phyloP scores from a whole-genome alignment of 2,797 vertebrate genomes.

The Amblyopsis hoosieri region DNA sequence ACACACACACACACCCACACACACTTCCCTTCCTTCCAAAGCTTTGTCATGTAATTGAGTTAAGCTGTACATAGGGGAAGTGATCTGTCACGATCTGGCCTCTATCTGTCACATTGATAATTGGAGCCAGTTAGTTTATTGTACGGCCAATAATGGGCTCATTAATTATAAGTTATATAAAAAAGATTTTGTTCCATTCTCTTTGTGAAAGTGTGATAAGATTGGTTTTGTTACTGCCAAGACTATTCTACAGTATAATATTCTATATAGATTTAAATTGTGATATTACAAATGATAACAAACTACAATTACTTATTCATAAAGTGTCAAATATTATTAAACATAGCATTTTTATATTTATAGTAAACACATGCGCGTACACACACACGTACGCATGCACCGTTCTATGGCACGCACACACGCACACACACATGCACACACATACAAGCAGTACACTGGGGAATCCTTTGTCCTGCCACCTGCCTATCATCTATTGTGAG shows the following conservation, averaged over 20 bases:
- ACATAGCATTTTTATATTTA: not conserved
- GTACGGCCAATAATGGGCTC: not conserved
- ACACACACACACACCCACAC: constrained; percentile 7
- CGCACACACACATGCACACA: constrained; percentile 5
- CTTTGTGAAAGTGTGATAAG: too few species aligned
- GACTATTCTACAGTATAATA: too few species aligned
- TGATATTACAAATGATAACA: not conserved
- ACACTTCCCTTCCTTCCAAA: constrained; percentile 21
- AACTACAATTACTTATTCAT: not conserved
- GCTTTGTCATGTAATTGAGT: constrained; percentile 49
- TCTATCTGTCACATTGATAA: constrained; percentile 40
- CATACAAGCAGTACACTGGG: constrained; percentile 19
- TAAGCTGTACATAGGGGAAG: constrained; percentile 48
- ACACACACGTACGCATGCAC: constrained; percentile 4
- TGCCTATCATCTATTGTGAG: constrained; percentile 67
- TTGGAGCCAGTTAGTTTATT: constrained; percentile 18
- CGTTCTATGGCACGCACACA: not conserved
- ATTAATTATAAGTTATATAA: not conserved
- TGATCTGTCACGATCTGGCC: constrained; percentile 35
- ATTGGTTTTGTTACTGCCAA: too few species aligned
- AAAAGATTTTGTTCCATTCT: not conserved
- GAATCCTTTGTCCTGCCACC: constrained; percentile 55
- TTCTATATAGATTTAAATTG: not conserved
- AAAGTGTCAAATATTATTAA: not conserved
- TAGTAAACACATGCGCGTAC: not conserved